Evolutionary conservation across 2,888 invertebrate genomes (phyloP).

Genomic region (Beris chalybata): DNA sequence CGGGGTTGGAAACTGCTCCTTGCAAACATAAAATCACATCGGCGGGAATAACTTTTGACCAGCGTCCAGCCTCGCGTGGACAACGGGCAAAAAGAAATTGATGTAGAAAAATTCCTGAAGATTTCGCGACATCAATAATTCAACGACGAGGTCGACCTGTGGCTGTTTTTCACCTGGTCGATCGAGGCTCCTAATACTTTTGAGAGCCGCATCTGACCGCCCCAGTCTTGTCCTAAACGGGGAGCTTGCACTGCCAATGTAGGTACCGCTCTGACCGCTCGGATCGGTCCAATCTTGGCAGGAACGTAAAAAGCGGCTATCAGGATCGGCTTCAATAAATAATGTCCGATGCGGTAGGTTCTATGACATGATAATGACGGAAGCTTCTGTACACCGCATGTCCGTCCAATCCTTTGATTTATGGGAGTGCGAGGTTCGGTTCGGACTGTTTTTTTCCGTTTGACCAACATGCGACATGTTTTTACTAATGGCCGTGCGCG

Average conservation of each 20-base stretch:
- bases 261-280: conserved; percentile 4
- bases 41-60: too few species aligned
- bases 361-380: conserved; percentile 42
- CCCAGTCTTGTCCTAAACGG: not conserved
- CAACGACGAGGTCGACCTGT: conserved; percentile 9
- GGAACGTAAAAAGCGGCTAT: conserved; percentile 28
- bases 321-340: conserved; percentile 39
- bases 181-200: not conserved
- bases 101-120: conserved; percentile 22
- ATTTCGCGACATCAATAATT: conserved; percentile 30
- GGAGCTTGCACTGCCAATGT: not conserved
- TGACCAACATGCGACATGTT: conserved; percentile 17
- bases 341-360: conserved; percentile 43
- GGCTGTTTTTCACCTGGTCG: not conserved
- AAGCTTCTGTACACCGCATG: conserved; percentile 33
- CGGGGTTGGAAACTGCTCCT: not conserved
- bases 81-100: conserved; percentile 13
- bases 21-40: too few species aligned
- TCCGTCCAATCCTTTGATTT: conserved; percentile 29
- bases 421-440: conserved; percentile 8
- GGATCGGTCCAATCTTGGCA: conserved; percentile 6
- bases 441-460: not conserved
- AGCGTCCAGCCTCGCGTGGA: too few species aligned
- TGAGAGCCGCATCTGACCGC: not conserved
- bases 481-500: conserved; percentile 6